A percentile compares a stretch with the other conserved stretches of the same genome.
phyloP scores from a whole-genome alignment of 1,140 invertebrate genomes.

The Olivierus martensii region DNA sequence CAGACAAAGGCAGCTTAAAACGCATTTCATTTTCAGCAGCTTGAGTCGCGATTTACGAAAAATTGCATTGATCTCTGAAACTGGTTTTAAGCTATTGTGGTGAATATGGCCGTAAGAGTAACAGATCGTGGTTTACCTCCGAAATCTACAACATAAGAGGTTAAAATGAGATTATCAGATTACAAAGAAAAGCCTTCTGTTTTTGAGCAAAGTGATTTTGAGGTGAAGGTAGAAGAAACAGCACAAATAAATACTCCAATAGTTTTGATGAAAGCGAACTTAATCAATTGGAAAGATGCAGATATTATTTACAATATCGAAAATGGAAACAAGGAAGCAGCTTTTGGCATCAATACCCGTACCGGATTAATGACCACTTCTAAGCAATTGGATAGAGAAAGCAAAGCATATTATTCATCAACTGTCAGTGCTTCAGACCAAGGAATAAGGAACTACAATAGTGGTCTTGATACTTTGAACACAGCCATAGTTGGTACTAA shows the following conservation, averaged over 20 bases:
- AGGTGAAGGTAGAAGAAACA: constrained; percentile 76
- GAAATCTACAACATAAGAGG: constrained; percentile 24
- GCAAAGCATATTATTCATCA: constrained; percentile 70
- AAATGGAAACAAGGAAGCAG: constrained; percentile 75
- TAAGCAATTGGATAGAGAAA: constrained; percentile 71
- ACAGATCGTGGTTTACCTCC: constrained; percentile 67
- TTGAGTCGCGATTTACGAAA: no score
- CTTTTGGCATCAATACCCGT: constrained; percentile 71
- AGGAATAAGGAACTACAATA: no score
- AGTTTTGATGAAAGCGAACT: constrained; percentile 61
- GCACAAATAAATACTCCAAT: constrained; percentile 76
- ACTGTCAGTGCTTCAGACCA: constrained; percentile 79
- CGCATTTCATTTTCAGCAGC: no score
- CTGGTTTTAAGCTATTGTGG: no score
- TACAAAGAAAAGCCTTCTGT: constrained; percentile 55
- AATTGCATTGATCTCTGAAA: no score
- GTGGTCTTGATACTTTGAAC: no score
- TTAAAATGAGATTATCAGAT: constrained; percentile 48
- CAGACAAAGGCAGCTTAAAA: constrained; percentile 66
- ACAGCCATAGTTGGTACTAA: no score
- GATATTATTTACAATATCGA: constrained; percentile 76
- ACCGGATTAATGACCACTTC: constrained; percentile 81
- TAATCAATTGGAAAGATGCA: constrained; percentile 56
- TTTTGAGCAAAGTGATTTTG: constrained; percentile 76
- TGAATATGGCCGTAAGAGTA: no score